Evolutionary conservation across 2,113 vertebrate genomes (phyloP).

Genomic region (Phalacrocorax brasilianus): DNA sequence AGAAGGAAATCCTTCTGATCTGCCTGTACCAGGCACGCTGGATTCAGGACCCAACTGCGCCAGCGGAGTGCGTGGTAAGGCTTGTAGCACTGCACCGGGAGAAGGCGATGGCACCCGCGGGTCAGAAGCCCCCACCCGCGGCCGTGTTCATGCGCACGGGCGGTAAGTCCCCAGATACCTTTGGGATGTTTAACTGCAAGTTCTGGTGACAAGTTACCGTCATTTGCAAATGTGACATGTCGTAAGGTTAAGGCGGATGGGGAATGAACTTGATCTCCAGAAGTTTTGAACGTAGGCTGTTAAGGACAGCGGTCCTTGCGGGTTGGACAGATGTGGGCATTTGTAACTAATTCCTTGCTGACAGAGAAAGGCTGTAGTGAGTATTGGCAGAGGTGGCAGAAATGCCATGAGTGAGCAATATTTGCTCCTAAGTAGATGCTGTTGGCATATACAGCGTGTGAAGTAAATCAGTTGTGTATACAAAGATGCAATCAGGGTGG

Average conservation of each 20-base stretch:
- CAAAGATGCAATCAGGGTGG: neutral
- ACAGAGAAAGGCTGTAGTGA: neutral
- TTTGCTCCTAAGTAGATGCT: neutral
- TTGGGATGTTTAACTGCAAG: neutral
- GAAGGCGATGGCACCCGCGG: accelerated
- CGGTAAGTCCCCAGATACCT: neutral
- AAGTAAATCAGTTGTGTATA: neutral
- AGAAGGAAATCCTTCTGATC: neutral
- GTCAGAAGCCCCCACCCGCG: no score
- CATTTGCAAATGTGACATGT: neutral
- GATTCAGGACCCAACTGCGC: neutral
- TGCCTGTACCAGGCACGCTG: neutral
- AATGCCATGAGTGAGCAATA: neutral
- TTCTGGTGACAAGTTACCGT: neutral
- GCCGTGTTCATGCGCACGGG: accelerated
- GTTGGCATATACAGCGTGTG: neutral
- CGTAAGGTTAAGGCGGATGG: accelerated
- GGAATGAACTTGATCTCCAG: neutral
- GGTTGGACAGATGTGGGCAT: neutral
- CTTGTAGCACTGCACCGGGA: neutral
- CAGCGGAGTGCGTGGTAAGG: accelerated
- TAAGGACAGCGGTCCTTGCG: neutral
- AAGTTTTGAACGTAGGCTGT: neutral
- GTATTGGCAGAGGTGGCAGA: neutral
- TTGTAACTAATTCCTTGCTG: neutral